These are phyloP conservation scores for Stegophylla sp. DNA, from an alignment of 2,888 invertebrate species.

Conservation along the genomic window DNA sequence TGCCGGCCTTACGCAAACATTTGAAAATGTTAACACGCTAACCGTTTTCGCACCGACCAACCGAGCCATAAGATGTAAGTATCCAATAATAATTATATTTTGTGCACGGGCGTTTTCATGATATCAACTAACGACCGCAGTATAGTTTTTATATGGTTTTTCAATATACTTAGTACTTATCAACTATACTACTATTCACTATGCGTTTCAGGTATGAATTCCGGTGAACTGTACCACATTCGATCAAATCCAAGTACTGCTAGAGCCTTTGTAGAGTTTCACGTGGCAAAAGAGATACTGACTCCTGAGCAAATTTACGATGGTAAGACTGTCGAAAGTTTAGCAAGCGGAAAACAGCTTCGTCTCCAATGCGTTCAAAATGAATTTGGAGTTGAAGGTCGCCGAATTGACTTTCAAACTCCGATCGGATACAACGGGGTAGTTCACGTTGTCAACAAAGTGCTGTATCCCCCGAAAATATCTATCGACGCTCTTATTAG, in stretches of 20 bases:
- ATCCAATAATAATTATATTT: too few species aligned
- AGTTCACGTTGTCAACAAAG: constrained; percentile 1
- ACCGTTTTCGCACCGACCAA: constrained; percentile 68
- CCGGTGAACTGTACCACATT: constrained; percentile 12
- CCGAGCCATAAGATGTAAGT: constrained; percentile 66
- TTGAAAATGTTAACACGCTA: constrained; percentile 65
- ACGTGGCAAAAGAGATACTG: background rate
- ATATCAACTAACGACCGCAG: too few species aligned
- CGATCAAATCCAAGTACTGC: constrained; percentile 24
- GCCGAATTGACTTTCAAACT: background rate
- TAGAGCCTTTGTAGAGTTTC: constrained; percentile 23
- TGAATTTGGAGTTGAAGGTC: constrained; percentile 43
- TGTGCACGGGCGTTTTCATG: too few species aligned
- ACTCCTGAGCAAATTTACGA: constrained; percentile 27
- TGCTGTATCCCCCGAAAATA: constrained; percentile 23
- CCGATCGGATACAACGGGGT: constrained; percentile 17
- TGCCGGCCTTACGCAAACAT: constrained; percentile 65
- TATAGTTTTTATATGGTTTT: too few species aligned
- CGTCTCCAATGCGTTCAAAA: constrained; percentile 47
- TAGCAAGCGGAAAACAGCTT: constrained; percentile 8
- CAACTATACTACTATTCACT: background rate
- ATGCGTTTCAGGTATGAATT: background rate
- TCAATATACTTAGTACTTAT: too few species aligned
- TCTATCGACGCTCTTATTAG: constrained; percentile 26
- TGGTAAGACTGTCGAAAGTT: constrained; percentile 28